Evolutionary conservation across 2,888 invertebrate genomes (phyloP).

Genomic region (Drosophila paucipuncta): DNA sequence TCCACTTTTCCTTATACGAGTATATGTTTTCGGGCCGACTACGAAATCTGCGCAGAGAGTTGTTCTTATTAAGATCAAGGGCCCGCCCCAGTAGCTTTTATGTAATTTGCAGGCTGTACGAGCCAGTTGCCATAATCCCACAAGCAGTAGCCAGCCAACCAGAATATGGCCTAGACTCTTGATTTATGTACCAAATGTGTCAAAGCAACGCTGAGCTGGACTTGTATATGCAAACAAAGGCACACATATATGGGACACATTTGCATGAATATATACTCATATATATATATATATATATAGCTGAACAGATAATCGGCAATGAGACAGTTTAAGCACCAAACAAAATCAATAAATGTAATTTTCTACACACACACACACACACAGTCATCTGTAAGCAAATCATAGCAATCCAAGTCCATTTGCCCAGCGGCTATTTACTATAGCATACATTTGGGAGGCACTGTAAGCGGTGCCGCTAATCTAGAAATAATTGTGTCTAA

Average conservation of each 20-base stretch:
- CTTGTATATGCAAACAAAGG: background rate
- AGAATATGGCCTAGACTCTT: constrained; percentile 17
- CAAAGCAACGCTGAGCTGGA: constrained; percentile 20
- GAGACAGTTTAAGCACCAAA: constrained; percentile 62
- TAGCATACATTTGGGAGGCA: constrained; percentile 48
- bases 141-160: constrained; percentile 19
- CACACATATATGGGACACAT: background rate
- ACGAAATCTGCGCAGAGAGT: constrained; percentile 24
- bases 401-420: constrained; percentile 1
- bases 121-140: constrained; percentile 41
- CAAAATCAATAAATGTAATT: constrained; percentile 52
- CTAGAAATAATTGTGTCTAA: constrained; percentile 43
- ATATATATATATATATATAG: background rate
- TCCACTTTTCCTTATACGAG: background rate
- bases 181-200: constrained; percentile 19
- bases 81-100: constrained; percentile 36
- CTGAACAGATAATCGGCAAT: constrained; percentile 62
- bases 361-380: constrained; percentile 10
- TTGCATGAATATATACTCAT: background rate
- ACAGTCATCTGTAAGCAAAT: constrained; percentile 20
- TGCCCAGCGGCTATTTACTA: constrained; percentile 20
- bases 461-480: constrained; percentile 23
- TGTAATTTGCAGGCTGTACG: constrained; percentile 46
- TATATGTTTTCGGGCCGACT: constrained; percentile 29
- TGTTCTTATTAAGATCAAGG: constrained; percentile 58